Evolutionary conservation across 2,113 vertebrate species (phyloP).

Genomic region (Carassius carassius): DNA sequence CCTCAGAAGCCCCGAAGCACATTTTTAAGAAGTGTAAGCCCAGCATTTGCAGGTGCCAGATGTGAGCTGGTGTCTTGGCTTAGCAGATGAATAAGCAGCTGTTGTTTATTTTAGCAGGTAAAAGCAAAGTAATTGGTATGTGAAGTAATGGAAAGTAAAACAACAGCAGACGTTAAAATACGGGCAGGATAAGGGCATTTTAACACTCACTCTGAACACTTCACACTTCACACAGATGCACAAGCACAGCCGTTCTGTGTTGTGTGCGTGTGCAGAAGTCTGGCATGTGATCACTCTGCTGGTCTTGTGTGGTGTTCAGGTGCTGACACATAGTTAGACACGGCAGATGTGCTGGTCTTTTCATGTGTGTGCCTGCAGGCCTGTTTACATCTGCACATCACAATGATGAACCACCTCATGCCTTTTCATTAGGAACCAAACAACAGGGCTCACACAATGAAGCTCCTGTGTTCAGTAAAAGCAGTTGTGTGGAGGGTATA

Average conservation of each 20-base stretch:
- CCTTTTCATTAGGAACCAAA: constrained; percentile 27
- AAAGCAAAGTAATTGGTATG: constrained; percentile 1
- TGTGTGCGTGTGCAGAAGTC: not conserved
- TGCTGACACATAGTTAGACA: constrained; percentile 46
- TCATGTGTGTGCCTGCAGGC: constrained; percentile 42
- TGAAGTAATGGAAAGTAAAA: constrained; percentile 37
- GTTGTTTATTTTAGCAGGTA: constrained; percentile 37
- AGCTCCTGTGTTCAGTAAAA: not conserved
- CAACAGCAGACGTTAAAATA: constrained; percentile 21
- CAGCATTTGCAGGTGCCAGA: not conserved
- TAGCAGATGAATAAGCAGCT: constrained; percentile 38
- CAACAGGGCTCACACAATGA: not conserved
- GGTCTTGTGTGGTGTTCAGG: constrained; percentile 42
- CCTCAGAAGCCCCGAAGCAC: not conserved
- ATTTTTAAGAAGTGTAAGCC: not conserved
- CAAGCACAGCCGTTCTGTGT: constrained; percentile 17
- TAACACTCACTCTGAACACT: not conserved
- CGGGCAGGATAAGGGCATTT: constrained; percentile 8
- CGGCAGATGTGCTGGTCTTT: constrained; percentile 48
- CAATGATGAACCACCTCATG: not conserved
- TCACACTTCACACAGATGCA: not conserved
- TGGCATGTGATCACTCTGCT: constrained; percentile 39
- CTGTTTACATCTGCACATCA: constrained; percentile 30
- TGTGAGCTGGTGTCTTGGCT: not conserved
- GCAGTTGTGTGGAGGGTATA: not conserved